Conservation (phyloP, 2,888 invertebrate genomes). For the Ennomos fuscantarius region DNA sequence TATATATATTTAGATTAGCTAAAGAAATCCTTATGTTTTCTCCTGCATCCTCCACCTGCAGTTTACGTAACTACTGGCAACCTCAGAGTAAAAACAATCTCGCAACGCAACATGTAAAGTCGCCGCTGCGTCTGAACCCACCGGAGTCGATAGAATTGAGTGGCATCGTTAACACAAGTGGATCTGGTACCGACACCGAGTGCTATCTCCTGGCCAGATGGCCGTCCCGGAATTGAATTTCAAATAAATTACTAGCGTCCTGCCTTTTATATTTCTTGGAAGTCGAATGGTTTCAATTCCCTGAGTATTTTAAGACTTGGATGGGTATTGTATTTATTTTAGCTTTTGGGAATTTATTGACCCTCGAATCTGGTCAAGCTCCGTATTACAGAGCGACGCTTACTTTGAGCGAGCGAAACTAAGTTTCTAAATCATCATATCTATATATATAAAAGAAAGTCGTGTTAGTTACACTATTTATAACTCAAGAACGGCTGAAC, state of each 20-base stretch:
- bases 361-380: no score
- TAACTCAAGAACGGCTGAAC: no score
- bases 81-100: not conserved
- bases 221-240: conserved; percentile 19
- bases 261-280: conserved; percentile 7
- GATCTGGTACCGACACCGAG: conserved; percentile 10
- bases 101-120: not conserved
- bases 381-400: no score
- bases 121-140: not conserved
- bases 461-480: no score
- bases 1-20: no score
- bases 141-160: conserved; percentile 26
- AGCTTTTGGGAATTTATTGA: no score
- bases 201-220: conserved; percentile 11
- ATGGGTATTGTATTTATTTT: not conserved
- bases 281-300: conserved; percentile 7
- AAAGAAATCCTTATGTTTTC: no score
- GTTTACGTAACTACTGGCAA: no score
- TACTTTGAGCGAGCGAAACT: no score
- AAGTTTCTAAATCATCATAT: no score
- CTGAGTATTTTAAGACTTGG: not conserved
- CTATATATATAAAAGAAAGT: no score
- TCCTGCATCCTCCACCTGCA: no score
- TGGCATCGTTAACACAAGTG: conserved; percentile 26
- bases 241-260: conserved; percentile 11